Conservation (phyloP, 2,797 vertebrate genomes). For the Momotus momota region DNA sequence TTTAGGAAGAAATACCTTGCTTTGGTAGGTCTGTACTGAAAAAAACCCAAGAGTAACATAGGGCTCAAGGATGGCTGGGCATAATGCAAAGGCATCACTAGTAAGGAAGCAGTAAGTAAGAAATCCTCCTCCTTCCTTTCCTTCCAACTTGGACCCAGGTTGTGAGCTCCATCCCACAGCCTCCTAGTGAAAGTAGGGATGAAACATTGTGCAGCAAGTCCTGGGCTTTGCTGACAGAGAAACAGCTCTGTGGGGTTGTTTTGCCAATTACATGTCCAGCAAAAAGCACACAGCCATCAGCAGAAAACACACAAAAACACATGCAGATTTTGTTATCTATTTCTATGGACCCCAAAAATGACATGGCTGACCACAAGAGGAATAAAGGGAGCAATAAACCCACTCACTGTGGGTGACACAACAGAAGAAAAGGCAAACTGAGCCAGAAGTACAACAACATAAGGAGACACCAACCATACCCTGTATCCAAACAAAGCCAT, state of each 20-base stretch:
- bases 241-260: background rate
- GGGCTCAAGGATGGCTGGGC: background rate
- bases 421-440: too few relatives aligned
- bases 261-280: too few relatives aligned
- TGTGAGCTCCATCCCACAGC: background rate
- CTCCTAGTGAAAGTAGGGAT: background rate
- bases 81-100: accelerated
- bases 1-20: background rate
- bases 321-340: too few relatives aligned
- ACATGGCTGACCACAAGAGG: too few relatives aligned
- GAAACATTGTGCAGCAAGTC: background rate
- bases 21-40: background rate
- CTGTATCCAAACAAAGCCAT: too few relatives aligned
- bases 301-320: too few relatives aligned
- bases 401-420: too few relatives aligned
- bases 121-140: background rate
- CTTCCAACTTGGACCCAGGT: background rate
- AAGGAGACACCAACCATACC: too few relatives aligned
- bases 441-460: too few relatives aligned
- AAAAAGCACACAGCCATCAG: too few relatives aligned
- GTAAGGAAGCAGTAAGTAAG: background rate
- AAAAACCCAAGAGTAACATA: accelerated
- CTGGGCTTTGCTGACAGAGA: background rate
- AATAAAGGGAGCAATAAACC: too few relatives aligned
- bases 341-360: too few relatives aligned